These are phyloP conservation scores for Pelagia noctiluca DNA, from an alignment of 30 jellyfish, hydroid and myxozoan genomes.

Conservation along the genomic window DNA sequence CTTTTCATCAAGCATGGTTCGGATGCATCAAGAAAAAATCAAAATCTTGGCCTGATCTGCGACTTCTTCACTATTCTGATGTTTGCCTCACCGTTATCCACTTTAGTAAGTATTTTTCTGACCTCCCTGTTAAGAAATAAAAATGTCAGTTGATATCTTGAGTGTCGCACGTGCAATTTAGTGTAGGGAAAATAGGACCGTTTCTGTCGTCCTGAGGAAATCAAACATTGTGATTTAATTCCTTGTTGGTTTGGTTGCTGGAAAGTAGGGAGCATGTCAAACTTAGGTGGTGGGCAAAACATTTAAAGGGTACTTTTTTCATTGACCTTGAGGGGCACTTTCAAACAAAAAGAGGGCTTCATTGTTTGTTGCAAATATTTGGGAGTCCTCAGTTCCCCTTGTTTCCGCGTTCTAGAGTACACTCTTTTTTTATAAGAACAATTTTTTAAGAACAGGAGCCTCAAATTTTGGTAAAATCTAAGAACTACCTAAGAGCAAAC, in stretches of 20 bases:
- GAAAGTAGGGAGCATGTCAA: background rate
- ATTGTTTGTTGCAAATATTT: background rate
- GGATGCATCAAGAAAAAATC: slow-evolving; percentile 9
- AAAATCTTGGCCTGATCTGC: slow-evolving; percentile 74
- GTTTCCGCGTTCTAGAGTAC: too few relatives aligned
- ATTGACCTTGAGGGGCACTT: background rate
- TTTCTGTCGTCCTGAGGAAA: too few relatives aligned
- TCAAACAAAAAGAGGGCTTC: background rate
- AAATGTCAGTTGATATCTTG: background rate
- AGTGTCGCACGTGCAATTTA: background rate
- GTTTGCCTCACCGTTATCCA: slow-evolving; percentile 95
- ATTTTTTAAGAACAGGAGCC: background rate
- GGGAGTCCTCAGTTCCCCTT: background rate
- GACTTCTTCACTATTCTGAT: slow-evolving; percentile 77
- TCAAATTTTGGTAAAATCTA: too few relatives aligned
- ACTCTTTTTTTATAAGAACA: too few relatives aligned
- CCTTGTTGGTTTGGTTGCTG: background rate
- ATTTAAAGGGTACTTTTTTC: background rate
- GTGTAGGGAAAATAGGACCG: background rate
- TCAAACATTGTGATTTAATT: background rate
- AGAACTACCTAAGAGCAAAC: too few relatives aligned
- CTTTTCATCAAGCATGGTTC: slow-evolving; percentile 6
- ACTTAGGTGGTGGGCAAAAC: background rate
- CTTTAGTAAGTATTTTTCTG: slow-evolving; percentile 67
- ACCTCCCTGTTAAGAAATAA: background rate